Evolutionary conservation across 2,888 invertebrate genomes (phyloP).

Genomic region (Acrobasis consociella): DNA sequence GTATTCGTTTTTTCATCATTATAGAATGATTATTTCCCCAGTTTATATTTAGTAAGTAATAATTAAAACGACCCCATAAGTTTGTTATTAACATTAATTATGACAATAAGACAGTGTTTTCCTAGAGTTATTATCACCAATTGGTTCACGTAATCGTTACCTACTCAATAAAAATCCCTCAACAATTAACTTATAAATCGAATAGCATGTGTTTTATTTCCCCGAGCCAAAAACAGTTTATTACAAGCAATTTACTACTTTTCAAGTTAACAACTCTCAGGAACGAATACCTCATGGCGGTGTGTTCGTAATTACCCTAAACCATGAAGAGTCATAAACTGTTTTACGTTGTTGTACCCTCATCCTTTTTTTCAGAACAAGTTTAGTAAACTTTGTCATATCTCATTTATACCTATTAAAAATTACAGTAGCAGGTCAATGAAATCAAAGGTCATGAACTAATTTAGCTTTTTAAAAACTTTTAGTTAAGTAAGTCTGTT

Average conservation of each 20-base stretch:
- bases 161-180: slow-evolving; percentile 22
- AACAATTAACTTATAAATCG: slow-evolving; percentile 34
- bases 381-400: background rate
- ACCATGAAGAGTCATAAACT: slow-evolving; percentile 27
- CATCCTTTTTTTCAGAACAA: slow-evolving; percentile 5
- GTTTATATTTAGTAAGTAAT: too few species aligned
- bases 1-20: too few species aligned
- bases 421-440: background rate
- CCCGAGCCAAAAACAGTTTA: slow-evolving; percentile 34
- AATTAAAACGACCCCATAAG: too few species aligned
- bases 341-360: slow-evolving; percentile 13
- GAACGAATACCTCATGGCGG: slow-evolving; percentile 44
- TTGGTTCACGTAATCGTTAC: background rate
- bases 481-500: too few species aligned
- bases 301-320: slow-evolving; percentile 41
- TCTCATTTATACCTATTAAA: background rate
- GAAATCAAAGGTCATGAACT: too few species aligned
- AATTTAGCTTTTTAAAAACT: too few species aligned
- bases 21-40: too few species aligned
- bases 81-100: too few species aligned
- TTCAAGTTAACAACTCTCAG: slow-evolving; percentile 42
- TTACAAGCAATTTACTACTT: slow-evolving; percentile 44
- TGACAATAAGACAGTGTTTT: background rate
- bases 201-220: slow-evolving; percentile 37
- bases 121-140: background rate